Percentiles rank a stretch among this genome's conserved stretches.
These are phyloP conservation scores for Thunnus thynnus DNA, from an alignment of 2,113 vertebrate genomes.

Conservation along the genomic window DNA sequence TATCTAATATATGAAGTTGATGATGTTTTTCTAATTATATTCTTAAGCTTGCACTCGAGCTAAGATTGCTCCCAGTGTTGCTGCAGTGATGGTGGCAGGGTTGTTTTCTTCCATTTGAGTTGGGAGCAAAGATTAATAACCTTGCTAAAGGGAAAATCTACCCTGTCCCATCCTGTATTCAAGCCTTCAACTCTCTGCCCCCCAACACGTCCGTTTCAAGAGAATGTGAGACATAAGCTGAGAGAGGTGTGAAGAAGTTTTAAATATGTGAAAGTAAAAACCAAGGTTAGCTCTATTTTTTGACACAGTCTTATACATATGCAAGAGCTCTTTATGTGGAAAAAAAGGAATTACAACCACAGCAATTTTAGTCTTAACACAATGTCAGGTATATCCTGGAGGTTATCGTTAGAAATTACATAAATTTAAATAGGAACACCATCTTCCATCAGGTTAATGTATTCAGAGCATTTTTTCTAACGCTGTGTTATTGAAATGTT, in stretches of 20 bases:
- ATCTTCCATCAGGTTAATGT: slow-evolving; percentile 72
- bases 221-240: slow-evolving; percentile 35
- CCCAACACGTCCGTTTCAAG: slow-evolving; percentile 51
- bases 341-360: slow-evolving; percentile 73
- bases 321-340: slow-evolving; percentile 69
- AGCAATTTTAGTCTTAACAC: slow-evolving; percentile 77
- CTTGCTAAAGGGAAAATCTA: slow-evolving; percentile 38
- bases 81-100: slow-evolving; percentile 28
- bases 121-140: slow-evolving; percentile 58
- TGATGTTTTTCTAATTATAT: slow-evolving; percentile 70
- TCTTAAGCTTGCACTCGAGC: slow-evolving; percentile 45
- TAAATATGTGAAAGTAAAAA: slow-evolving; percentile 69
- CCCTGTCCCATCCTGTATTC: slow-evolving; percentile 44
- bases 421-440: slow-evolving; percentile 74
- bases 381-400: slow-evolving; percentile 78
- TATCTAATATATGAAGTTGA: slow-evolving; percentile 62
- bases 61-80: slow-evolving; percentile 34
- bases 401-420: slow-evolving; percentile 80
- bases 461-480: slow-evolving; percentile 63
- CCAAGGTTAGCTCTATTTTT: slow-evolving; percentile 80
- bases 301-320: slow-evolving; percentile 80
- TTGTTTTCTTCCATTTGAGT: slow-evolving; percentile 41
- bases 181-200: slow-evolving; percentile 47
- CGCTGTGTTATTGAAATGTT: slow-evolving; percentile 72
- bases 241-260: slow-evolving; percentile 60